Percentiles rank a stretch among this genome's conserved stretches.
Conservation (phyloP, 1,140 invertebrate species). For the Manduca sexta region DNA sequence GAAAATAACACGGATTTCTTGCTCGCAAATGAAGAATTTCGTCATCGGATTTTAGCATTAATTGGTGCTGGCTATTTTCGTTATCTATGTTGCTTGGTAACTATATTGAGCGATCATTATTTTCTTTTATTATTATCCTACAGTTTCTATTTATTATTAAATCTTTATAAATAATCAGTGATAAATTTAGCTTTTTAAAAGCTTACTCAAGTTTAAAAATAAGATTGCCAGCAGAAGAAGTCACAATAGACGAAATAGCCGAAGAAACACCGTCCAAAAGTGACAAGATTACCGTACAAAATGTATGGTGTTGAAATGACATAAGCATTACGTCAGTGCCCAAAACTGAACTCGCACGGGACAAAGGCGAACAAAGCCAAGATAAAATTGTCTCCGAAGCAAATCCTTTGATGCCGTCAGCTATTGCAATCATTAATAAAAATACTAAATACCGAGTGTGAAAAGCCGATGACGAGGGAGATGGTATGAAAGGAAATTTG, state of each 20-base stretch:
- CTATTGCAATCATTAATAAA: conserved; percentile 58
- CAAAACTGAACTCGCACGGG: conserved; percentile 56
- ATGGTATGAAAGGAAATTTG: conserved; percentile 38
- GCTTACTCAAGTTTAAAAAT: too few relatives aligned
- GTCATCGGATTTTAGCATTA: too few relatives aligned
- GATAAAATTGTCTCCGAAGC: conserved; percentile 57
- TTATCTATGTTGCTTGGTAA: too few relatives aligned
- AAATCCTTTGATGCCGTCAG: conserved; percentile 51
- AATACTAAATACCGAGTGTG: conserved; percentile 50
- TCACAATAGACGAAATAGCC: too few relatives aligned
- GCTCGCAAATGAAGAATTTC: neutral
- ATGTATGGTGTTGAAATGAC: conserved; percentile 62
- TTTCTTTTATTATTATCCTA: too few relatives aligned
- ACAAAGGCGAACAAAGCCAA: conserved; percentile 44
- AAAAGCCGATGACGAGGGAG: conserved; percentile 41
- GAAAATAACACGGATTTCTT: neutral
- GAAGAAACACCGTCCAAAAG: neutral
- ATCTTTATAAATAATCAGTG: too few relatives aligned
- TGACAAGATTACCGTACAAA: conserved; percentile 21
- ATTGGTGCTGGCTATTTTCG: too few relatives aligned
- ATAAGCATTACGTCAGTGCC: conserved; percentile 46
- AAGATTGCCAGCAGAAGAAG: too few relatives aligned
- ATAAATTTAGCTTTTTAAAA: too few relatives aligned
- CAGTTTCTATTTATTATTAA: too few relatives aligned
- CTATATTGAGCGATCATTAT: too few relatives aligned